These are phyloP conservation scores for Rhabdornis inornatus DNA, from an alignment of 2,113 vertebrate genomes.

Conservation along the genomic window DNA sequence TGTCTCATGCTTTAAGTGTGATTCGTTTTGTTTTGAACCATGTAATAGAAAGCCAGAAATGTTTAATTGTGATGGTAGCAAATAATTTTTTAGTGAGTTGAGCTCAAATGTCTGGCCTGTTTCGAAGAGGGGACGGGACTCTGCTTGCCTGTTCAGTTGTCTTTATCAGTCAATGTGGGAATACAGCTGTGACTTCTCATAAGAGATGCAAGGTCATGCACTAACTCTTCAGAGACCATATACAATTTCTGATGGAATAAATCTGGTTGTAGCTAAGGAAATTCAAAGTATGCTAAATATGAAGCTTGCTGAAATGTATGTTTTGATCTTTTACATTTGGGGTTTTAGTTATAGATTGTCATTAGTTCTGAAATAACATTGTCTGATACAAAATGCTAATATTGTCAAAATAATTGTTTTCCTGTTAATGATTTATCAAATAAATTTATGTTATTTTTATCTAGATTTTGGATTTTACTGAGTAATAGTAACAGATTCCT, in stretches of 20 bases:
- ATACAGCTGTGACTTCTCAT: constrained; percentile 66
- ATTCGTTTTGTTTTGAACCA: not conserved
- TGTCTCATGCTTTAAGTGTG: not conserved
- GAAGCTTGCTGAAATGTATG: not conserved
- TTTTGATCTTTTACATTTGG: not conserved
- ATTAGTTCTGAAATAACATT: not conserved
- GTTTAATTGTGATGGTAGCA: not conserved
- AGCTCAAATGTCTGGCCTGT: constrained; percentile 4
- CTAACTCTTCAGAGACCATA: constrained; percentile 55
- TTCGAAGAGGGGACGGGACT: not conserved
- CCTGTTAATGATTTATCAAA: not conserved
- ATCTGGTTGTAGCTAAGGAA: constrained; percentile 53
- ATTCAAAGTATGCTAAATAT: constrained; percentile 39
- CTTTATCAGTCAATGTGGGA: constrained; percentile 63
- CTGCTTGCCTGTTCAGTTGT: constrained; percentile 40
- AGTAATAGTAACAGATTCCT: not conserved
- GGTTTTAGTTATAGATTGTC: not conserved
- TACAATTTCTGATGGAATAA: constrained; percentile 56
- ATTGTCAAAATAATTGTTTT: not conserved
- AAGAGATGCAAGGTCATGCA: constrained; percentile 58
- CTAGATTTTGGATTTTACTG: not conserved
- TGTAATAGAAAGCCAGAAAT: not conserved
- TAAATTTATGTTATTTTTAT: not conserved
- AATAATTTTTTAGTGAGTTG: not conserved
- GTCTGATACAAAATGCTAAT: not conserved